Evolutionary conservation across 2,888 invertebrate genomes (phyloP).

Genomic region (Cyaniris semiargus): DNA sequence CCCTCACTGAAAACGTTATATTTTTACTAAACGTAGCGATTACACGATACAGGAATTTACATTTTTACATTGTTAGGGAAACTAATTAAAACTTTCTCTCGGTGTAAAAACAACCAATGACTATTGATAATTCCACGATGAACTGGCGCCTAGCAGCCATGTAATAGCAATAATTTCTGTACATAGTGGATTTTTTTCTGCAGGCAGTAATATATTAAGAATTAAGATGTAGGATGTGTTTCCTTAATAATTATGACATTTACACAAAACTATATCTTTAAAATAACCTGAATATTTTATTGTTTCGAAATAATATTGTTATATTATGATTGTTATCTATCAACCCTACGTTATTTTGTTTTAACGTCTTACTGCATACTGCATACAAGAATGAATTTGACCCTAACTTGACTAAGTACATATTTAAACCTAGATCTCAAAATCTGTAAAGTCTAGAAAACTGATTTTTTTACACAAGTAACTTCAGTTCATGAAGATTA

Average conservation of each 20-base stretch:
- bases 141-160: background rate
- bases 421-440: no score
- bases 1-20: background rate
- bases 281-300: background rate
- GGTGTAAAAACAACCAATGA: background rate
- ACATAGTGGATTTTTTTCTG: background rate
- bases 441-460: no score
- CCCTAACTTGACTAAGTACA: no score
- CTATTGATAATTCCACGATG: background rate
- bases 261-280: background rate
- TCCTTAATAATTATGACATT: background rate
- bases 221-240: no score
- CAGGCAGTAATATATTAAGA: background rate
- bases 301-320: background rate
- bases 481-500: no score
- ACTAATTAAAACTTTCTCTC: slow-evolving; percentile 2
- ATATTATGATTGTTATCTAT: background rate
- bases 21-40: background rate
- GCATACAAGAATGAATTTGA: no score
- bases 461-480: no score
- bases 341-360: background rate
- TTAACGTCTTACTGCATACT: no score
- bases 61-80: background rate
- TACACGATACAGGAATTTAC: background rate
- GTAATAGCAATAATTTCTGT: background rate